Evolutionary conservation across 2,888 invertebrate genomes (phyloP), one percentile per base, ranked within the genome.

Genomic region (Monochamus alternatus): DNA sequence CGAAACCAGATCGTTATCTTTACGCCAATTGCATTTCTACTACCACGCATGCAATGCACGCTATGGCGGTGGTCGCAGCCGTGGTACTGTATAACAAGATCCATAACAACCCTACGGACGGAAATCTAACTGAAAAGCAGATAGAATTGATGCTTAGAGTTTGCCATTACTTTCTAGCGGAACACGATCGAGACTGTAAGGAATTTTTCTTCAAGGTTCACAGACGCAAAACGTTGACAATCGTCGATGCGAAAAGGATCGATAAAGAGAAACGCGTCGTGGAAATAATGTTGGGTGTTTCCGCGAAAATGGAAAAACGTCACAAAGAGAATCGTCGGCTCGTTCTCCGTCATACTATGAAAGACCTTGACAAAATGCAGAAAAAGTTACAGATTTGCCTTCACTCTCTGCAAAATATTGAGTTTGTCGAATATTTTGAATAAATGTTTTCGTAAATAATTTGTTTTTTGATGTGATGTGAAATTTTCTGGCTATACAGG

Each of bases 41-140:
- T 12, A 55, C 60, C 2, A 66, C 74, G 10, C 68, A 73, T 22
- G 67, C 72, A 22, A 44, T 81, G 12, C 66, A 68, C 30, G 63
- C 78, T n/a, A 81, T 81, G 81, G 60, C 60, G 9, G 66, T 78
- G n/a, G 66, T 81, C 9, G 74, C 76, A 31, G 64, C 69, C n/a
- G 75, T 80, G 22, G 69, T 78, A 3, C 22, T 81, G 5, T 73
- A 74, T 44, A 79, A 68, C 10, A 68, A 58, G 14, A 32, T 68
- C 38, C 47, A 68, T 9, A 12, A 52, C 3, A 12, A 79, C 9
- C 47, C 59, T 5, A 12, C n/a, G n/a, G 51, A 71, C 32, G 62
- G 70, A 9, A 14, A 62, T 0, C 72, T 81, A 7, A 77, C 68
- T 44, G 71, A 76, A 3, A 67, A 67, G 30, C 78, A 81, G 67